Evolutionary conservation across 2,888 invertebrate species (phyloP).

Genomic region (Drosophila limbata): DNA sequence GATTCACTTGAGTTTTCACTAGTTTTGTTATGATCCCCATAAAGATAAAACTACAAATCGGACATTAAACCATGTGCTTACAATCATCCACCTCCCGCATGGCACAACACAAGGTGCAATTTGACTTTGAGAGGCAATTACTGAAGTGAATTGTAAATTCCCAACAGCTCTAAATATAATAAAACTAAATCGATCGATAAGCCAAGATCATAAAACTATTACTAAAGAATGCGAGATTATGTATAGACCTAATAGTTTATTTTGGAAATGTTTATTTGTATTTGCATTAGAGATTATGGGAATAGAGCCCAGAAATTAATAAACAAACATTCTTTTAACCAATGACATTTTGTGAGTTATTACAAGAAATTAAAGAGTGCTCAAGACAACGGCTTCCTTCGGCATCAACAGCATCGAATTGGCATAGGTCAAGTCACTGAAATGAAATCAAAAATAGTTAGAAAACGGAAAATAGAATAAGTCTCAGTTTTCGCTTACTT

Average conservation of each 20-base stretch:
- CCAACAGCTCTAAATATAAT: constrained; percentile 5
- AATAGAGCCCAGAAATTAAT: not conserved
- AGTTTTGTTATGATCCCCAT: constrained; percentile 19
- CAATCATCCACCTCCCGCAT: constrained; percentile 27
- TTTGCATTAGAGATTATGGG: not conserved
- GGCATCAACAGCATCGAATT: constrained; percentile 77
- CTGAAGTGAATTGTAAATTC: constrained; percentile 29
- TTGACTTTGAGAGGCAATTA: constrained; percentile 22
- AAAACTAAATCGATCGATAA: constrained; percentile 27
- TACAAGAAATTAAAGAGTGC: constrained; percentile 56
- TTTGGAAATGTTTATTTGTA: constrained; percentile 3
- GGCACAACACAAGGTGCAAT: constrained; percentile 11
- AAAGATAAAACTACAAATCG: constrained; percentile 29
- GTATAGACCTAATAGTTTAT: not conserved
- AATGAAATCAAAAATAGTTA: not conserved
- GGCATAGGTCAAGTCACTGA: constrained; percentile 70
- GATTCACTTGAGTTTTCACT: constrained; percentile 9
- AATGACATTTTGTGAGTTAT: constrained; percentile 4
- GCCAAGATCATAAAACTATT: constrained; percentile 17
- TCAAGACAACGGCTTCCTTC: constrained; percentile 81
- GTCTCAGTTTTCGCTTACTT: constrained; percentile 60
- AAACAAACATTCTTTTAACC: not conserved
- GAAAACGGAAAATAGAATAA: no score
- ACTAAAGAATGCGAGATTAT: not conserved
- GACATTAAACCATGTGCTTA: not conserved